Percentiles rank a stretch among this genome's conserved stretches.
phyloP scores from a whole-genome alignment of 2,797 vertebrate species.

The Diglossa cyanea region DNA sequence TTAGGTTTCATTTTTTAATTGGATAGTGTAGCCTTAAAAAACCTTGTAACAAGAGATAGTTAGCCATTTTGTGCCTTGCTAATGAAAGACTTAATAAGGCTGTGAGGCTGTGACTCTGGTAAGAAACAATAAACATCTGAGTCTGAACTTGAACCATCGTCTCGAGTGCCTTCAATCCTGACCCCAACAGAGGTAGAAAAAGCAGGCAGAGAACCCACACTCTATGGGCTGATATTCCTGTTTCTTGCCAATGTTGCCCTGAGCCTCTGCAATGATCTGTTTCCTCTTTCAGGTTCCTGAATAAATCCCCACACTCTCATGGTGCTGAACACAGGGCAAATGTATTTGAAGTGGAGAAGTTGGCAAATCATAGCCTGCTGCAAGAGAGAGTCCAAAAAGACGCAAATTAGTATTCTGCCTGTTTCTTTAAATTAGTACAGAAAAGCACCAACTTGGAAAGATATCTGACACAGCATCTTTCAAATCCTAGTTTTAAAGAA shows the following conservation, averaged over 20 bases:
- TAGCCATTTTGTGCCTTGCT: neutral
- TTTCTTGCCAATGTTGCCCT: neutral
- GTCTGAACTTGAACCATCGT: fast-evolving
- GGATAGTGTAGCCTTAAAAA: neutral
- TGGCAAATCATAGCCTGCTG: neutral
- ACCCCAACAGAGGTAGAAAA: neutral
- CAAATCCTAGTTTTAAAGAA: neutral
- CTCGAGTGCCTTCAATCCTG: neutral
- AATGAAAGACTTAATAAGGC: neutral
- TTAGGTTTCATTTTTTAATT: neutral
- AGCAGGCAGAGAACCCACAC: neutral
- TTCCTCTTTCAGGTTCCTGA: neutral
- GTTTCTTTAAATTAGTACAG: neutral
- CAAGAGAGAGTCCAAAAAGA: neutral
- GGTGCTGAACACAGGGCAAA: neutral
- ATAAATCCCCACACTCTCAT: neutral
- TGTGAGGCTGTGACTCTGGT: neutral
- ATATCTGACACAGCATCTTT: neutral
- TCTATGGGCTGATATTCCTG: neutral
- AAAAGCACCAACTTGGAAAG: neutral
- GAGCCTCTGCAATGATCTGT: neutral
- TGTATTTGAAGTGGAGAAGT: fast-evolving
- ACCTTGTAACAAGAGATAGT: neutral
- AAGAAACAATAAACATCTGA: neutral
- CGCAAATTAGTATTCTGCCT: neutral